Evolutionary conservation across 2,888 invertebrate species (phyloP).

Genomic region (Gryllus longicercus): DNA sequence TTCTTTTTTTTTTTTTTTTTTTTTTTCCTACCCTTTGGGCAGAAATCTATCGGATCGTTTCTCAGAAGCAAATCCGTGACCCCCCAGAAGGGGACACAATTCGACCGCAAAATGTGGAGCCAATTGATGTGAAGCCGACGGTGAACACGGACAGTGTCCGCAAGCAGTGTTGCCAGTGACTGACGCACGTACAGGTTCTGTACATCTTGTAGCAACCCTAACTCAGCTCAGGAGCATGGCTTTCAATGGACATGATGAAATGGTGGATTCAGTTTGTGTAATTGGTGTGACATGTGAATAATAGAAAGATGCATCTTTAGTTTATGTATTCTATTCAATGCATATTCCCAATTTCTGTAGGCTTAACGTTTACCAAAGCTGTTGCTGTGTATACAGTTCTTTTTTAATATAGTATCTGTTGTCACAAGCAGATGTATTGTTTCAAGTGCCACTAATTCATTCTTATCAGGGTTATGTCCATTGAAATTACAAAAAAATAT

Average conservation of each 20-base stretch:
- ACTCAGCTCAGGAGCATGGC: constrained; percentile 17
- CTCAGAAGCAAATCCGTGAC: constrained; percentile 95
- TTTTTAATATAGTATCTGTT: background rate
- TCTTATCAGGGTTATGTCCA: too few relatives aligned
- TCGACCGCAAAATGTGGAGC: constrained; percentile 83
- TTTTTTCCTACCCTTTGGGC: constrained; percentile 40
- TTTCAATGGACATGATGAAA: constrained; percentile 17
- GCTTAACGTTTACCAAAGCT: background rate
- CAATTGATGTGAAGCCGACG: constrained; percentile 83
- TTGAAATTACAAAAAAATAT: too few relatives aligned
- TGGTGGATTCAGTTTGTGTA: background rate
- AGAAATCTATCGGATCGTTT: constrained; percentile 99
- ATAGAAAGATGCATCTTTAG: background rate
- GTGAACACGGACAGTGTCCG: constrained; percentile 81
- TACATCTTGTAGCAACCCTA: constrained; percentile 21
- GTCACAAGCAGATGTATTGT: too few relatives aligned
- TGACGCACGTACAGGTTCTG: constrained; percentile 39
- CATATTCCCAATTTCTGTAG: background rate
- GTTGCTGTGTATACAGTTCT: background rate
- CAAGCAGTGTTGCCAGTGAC: constrained; percentile 90
- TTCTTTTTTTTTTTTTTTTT: constrained; percentile 38
- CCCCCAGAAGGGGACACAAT: constrained; percentile 91
- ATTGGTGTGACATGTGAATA: constrained; percentile 1
- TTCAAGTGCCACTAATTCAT: too few relatives aligned
- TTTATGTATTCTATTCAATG: background rate